These are phyloP conservation scores for Sebastes vulpes DNA, from an alignment of 2,797 vertebrate genomes.

Conservation along the genomic window DNA sequence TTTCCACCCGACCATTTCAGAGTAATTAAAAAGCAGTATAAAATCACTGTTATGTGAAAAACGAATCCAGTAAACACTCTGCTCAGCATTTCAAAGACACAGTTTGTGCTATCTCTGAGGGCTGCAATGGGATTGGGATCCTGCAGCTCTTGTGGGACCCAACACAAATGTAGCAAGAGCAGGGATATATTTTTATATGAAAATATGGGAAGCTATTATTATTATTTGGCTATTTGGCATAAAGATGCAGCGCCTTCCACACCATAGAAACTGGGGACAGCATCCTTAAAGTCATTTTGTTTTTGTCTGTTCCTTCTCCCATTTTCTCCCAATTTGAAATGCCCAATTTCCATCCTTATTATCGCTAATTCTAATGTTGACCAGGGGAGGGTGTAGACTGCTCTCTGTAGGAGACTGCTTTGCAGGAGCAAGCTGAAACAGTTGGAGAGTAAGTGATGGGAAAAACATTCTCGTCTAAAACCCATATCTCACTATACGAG, in stretches of 20 bases:
- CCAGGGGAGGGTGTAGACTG: background rate
- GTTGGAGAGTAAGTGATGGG: background rate
- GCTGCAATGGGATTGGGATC: background rate
- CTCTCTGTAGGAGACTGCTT: background rate
- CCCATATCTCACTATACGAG: background rate
- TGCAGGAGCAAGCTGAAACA: background rate
- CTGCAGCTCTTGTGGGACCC: background rate
- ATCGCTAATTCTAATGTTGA: background rate
- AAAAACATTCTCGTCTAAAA: background rate
- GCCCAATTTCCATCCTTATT: background rate
- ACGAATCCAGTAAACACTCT: constrained; percentile 23
- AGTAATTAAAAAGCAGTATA: constrained; percentile 21
- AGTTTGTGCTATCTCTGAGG: background rate
- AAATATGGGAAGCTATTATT: background rate
- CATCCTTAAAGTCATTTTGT: background rate
- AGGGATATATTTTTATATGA: background rate
- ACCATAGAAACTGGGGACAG: background rate
- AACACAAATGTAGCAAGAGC: background rate
- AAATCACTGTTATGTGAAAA: constrained; percentile 15
- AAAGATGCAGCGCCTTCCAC: background rate
- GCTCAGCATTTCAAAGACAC: background rate
- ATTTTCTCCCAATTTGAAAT: background rate
- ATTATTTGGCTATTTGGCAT: background rate
- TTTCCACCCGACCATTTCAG: background rate
- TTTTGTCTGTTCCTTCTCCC: background rate